Conservation (phyloP, 2,888 invertebrate species). For the Melitaea athalia region DNA sequence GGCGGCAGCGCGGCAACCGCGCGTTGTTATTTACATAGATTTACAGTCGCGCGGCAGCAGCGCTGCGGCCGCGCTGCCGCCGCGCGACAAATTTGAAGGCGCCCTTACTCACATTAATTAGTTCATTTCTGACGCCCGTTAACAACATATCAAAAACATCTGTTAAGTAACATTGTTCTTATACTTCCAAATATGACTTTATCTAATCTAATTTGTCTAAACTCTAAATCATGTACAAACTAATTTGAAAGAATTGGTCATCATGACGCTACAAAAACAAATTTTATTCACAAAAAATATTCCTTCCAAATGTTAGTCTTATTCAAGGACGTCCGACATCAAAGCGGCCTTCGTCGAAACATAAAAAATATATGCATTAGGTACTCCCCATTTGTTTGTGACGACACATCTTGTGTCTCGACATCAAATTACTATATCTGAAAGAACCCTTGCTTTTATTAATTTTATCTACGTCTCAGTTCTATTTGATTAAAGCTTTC, state of each 20-base stretch:
- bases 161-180: no score
- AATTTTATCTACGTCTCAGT: not conserved
- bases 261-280: not conserved
- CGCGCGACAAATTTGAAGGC: no score
- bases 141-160: not conserved
- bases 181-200: no score
- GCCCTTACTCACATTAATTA: no score
- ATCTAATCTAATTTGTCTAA: no score
- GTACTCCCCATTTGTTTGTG: not conserved
- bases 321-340: not conserved
- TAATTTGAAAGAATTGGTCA: no score
- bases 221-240: no score
- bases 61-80: no score
- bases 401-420: not conserved
- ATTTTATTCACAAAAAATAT: not conserved
- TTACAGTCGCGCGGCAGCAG: no score
- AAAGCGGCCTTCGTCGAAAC: conserved; percentile 5
- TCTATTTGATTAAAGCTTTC: no score
- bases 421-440: not conserved
- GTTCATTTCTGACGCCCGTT: not conserved
- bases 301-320: not conserved
- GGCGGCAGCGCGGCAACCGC: no score
- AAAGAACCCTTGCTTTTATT: not conserved
- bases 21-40: no score
- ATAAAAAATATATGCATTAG: not conserved